These are phyloP conservation scores for Microchirus variegatus DNA, from an alignment of 2,797 vertebrate species.

Conservation along the genomic window DNA sequence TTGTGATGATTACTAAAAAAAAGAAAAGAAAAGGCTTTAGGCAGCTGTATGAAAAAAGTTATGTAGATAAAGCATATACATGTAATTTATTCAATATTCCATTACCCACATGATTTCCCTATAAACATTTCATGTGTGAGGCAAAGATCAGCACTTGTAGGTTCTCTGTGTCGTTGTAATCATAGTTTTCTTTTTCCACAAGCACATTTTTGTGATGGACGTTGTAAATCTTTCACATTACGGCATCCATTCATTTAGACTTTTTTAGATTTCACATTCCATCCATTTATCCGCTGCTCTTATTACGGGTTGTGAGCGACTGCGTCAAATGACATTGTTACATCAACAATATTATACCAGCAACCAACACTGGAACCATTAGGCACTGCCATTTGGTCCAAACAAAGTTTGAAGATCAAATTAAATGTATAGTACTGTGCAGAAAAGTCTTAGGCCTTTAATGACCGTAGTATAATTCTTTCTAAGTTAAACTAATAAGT, in stretches of 20 bases:
- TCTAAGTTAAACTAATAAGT: too few species aligned
- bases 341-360: constrained; percentile 17
- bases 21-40: too few species aligned
- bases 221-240: constrained; percentile 27
- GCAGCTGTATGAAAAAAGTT: too few species aligned
- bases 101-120: too few species aligned
- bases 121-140: too few species aligned
- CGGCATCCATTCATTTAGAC: constrained; percentile 37
- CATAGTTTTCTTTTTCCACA: constrained; percentile 14
- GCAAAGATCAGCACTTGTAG: too few species aligned
- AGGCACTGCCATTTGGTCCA: neutral
- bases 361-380: constrained; percentile 8
- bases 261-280: constrained; percentile 27
- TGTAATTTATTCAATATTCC: too few species aligned
- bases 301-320: constrained; percentile 10
- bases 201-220: constrained; percentile 19
- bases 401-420: neutral
- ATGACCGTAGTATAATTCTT: too few species aligned
- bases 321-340: constrained; percentile 22
- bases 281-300: constrained; percentile 35
- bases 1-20: too few species aligned
- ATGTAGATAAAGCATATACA: too few species aligned
- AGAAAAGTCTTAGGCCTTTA: too few species aligned
- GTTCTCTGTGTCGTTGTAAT: neutral
- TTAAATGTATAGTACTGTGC: neutral